These are phyloP conservation scores for Furcula furcula DNA, from an alignment of 2,888 invertebrate genomes.

Conservation along the genomic window DNA sequence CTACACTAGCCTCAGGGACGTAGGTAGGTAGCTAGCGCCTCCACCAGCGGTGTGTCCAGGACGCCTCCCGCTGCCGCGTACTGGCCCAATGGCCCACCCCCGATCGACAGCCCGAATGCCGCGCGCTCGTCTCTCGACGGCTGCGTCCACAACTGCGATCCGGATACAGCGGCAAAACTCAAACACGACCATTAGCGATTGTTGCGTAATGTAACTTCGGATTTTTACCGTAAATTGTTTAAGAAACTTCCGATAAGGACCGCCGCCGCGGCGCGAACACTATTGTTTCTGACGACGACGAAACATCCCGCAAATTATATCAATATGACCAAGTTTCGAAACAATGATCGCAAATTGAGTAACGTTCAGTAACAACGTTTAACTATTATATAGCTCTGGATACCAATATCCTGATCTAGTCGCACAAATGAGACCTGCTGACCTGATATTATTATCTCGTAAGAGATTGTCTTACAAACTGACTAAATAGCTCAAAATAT, in stretches of 20 bases:
- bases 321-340: not conserved
- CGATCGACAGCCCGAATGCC: conserved; percentile 2
- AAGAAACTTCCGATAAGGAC: not conserved
- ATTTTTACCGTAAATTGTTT: too few relatives aligned
- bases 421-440: too few relatives aligned
- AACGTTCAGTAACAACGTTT: not conserved
- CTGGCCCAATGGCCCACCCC: conserved; percentile 8
- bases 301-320: not conserved
- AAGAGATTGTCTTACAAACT: too few relatives aligned
- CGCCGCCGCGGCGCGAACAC: not conserved
- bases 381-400: too few relatives aligned
- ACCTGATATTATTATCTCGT: too few relatives aligned
- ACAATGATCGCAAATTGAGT: not conserved
- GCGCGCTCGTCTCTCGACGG: conserved; percentile 10
- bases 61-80: not conserved
- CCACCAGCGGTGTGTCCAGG: conserved; percentile 8
- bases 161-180: not conserved
- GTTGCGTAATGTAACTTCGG: too few relatives aligned
- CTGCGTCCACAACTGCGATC: not conserved
- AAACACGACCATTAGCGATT: too few relatives aligned
- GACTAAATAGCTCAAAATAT: too few relatives aligned
- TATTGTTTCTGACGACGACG: not conserved
- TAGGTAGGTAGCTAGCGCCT: conserved; percentile 1
- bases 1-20: too few relatives aligned
- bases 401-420: too few relatives aligned